Base-by-base conservation (phyloP, 53 echinoderm and acorn worm genomes). In the Stichopus horrens region DNA sequence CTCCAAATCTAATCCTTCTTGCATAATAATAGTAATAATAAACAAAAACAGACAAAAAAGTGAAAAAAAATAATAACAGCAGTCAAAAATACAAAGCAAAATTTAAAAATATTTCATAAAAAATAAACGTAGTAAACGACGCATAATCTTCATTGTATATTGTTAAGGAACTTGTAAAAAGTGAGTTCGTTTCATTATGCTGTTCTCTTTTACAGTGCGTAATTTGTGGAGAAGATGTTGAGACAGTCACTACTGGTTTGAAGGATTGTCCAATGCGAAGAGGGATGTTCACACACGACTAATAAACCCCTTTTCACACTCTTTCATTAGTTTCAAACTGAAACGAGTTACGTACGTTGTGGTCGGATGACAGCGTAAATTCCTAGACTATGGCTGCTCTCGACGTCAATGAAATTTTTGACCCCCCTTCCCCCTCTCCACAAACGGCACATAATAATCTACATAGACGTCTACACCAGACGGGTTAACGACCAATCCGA, bases 41-140 rank as follows among this genome's bases (percentile, higher is more conserved):
- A 37, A 37, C 37, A 37, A 37, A 37, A 37, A 37, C 37, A 37
- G 37, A 37, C 37, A 37, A 37, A 37, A 37, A 37, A 37, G 37
- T 37, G 37, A 79, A 8, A 53, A 79, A 79, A 23, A 77, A 53
- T n/a, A 51, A 55, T 16, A 55, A 79, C 79, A 79, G 79, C 56
- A 55, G 55, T 63, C 16, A 63, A 37, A 18, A 75, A n/a, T 79
- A 79, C 79, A 55, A 79, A 54, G 53, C 55, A 55, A 55, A 74
- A 75, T 75, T 77, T 52, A 79, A 79, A 79, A 79, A 79, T 79
- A 13, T 79, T 55, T 79, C 79, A 54, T 79, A 55, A 79, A 75
- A 79, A 55, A 53, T 53, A 79, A 79, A 79, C 79, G 6, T 63
- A 16, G 54, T 55, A 79, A 52, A 79, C 19, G 6, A 75, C 10